Evolutionary conservation across 2,797 vertebrate species (phyloP), one percentile per base, ranked within the genome.

Genomic region (Carcharodon carcharias): DNA sequence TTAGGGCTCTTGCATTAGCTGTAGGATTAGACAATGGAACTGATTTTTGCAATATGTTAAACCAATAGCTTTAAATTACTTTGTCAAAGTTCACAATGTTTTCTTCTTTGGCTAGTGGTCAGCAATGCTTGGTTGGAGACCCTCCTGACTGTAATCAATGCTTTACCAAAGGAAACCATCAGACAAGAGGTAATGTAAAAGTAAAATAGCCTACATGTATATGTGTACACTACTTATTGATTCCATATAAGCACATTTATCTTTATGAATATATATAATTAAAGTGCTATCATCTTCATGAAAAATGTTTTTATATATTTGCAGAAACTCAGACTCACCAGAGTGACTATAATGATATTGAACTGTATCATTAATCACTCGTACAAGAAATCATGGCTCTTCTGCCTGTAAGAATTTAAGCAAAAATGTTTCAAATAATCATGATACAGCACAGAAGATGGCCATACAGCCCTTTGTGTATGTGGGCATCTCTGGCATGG

Each of bases 81-180:
- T 91, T 61, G n/a, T 88, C 61, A 85, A 50, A 61, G 26, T 50
- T 85, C 6, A 96, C 73, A 40, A 45, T 92, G 96, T 21, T 92
- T 96, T 73, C 23, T 0, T 97, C 96, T 98, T 65, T 97, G 96
- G 96, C 96, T 97, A 99, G 99, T 98, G 97, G 98, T 99, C 97
- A 99, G 98, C 97, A 99, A 98, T 18, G 98, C 99, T 61, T 99
- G 99, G 99, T 97, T 99, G 96, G 99, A 99, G 97, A 99, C 99
- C 21, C 98, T 99, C 97, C 98, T 99, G 97, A 98, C 98, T 80
- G 98, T 98, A 96, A 98, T 99, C 97, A 98, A 98, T 96, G 97
- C 98, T 96, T 97, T 99, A 97, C 99, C 99, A 95, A 99, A 99
- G 97, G 99, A 99, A 97, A 99, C 98, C 92, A 98, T 99, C 96